Conservation (phyloP, 2,113 vertebrate genomes). For the Cryptoleucopteryx plumbea region DNA sequence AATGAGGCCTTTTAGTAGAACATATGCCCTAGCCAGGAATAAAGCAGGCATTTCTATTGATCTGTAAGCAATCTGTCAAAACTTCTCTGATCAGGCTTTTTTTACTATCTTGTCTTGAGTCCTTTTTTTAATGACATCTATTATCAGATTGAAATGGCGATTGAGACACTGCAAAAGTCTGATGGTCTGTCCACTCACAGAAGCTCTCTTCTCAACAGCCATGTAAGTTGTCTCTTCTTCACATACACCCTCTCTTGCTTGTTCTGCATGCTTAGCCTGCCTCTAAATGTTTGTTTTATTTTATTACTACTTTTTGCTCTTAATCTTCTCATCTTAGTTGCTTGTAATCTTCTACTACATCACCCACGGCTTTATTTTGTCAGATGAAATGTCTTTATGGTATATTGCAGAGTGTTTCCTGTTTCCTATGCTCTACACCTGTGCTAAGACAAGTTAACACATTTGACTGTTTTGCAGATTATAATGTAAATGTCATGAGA, state of each 20-base stretch:
- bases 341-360: conserved; percentile 57
- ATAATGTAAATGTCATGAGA: neutral
- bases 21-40: conserved; percentile 35
- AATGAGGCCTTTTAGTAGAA: neutral
- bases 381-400: conserved; percentile 49
- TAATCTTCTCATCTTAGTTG: conserved; percentile 67
- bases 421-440: conserved; percentile 34
- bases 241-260: conserved; percentile 75
- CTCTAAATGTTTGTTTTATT: conserved; percentile 76
- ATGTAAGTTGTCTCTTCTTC: conserved; percentile 85
- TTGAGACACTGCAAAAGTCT: conserved; percentile 88
- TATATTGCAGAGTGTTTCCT: conserved; percentile 5
- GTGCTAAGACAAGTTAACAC: neutral
- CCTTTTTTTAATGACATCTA: conserved; percentile 87
- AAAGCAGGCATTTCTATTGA: conserved; percentile 53
- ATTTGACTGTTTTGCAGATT: neutral
- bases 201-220: conserved; percentile 87
- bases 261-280: conserved; percentile 80
- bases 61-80: conserved; percentile 70
- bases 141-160: conserved; percentile 90
- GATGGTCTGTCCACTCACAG: conserved; percentile 87
- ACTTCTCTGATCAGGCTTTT: conserved; percentile 80
- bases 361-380: conserved; percentile 57
- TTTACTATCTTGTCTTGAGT: conserved; percentile 84
- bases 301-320: conserved; percentile 70